Evolutionary conservation across 2,113 vertebrate species (phyloP).

Genomic region (Elaphurus davidianus): DNA sequence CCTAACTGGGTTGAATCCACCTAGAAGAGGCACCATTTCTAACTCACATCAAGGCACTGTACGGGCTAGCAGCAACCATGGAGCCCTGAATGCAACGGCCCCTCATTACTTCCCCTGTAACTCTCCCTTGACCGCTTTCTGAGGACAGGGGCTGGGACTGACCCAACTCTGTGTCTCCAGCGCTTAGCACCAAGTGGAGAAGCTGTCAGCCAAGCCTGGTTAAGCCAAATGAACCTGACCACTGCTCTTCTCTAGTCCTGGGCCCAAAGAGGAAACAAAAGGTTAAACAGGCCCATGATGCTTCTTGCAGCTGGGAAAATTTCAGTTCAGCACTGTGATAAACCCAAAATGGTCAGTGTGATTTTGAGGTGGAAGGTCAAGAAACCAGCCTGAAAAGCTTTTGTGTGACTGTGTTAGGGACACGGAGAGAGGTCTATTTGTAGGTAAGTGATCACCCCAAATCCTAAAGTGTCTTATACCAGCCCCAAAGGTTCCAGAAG

Average conservation of each 20-base stretch:
- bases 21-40: neutral
- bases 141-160: neutral
- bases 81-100: neutral
- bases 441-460: neutral
- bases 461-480: neutral
- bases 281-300: no score
- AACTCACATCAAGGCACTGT: conserved; percentile 27
- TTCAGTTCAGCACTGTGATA: neutral
- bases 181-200: neutral
- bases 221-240: neutral
- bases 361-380: neutral
- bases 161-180: neutral
- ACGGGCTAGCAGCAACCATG: neutral
- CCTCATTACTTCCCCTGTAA: neutral
- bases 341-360: neutral
- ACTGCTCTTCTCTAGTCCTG: neutral
- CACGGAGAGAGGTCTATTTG: neutral
- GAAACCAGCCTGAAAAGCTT: neutral
- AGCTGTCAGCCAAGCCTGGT: neutral
- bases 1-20: neutral
- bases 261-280: neutral
- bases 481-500: neutral
- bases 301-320: neutral
- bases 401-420: neutral
- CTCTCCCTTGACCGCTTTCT: neutral